These are phyloP conservation scores for Hirtodrosophila duncani DNA, from an alignment of 2,888 invertebrate genomes.

Conservation along the genomic window DNA sequence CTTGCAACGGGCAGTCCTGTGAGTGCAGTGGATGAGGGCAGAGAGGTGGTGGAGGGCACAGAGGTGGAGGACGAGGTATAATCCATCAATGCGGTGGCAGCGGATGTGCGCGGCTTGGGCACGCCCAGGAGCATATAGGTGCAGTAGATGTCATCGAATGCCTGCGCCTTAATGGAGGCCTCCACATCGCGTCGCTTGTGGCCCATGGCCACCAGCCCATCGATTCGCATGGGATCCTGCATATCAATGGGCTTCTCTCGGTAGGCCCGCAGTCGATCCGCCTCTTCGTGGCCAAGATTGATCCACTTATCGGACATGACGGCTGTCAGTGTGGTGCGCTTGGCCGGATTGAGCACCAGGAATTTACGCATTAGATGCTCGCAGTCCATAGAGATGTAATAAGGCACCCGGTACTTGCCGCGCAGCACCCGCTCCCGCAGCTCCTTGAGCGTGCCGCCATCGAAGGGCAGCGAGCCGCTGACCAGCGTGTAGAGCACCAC, in stretches of 20 bases:
- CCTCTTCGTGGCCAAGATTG: constrained; percentile 99
- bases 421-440: constrained; percentile 96
- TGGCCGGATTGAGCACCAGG: constrained; percentile 98
- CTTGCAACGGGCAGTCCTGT: constrained; percentile 36
- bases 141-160: constrained; percentile 98
- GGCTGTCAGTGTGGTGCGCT: constrained; percentile 93
- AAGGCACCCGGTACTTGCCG: constrained; percentile 99
- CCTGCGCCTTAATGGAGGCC: constrained; percentile 94
- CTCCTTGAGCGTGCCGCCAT: constrained; percentile 98
- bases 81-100: no score
- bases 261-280: constrained; percentile 84
- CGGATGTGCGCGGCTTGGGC: constrained; percentile 31
- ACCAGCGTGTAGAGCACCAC: constrained; percentile 99
- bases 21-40: no score
- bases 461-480: constrained; percentile 99
- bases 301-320: constrained; percentile 99
- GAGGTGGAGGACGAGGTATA: not conserved
- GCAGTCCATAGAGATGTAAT: constrained; percentile 99
- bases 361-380: constrained; percentile 99
- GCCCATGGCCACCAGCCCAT: constrained; percentile 90
- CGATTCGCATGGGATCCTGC: constrained; percentile 75
- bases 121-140: constrained; percentile 92
- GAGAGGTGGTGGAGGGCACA: no score
- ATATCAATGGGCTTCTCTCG: constrained; percentile 51
- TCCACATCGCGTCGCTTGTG: constrained; percentile 96